These are phyloP conservation scores for Seladonia tumulorum DNA, from an alignment of 2,888 invertebrate genomes.

Conservation along the genomic window DNA sequence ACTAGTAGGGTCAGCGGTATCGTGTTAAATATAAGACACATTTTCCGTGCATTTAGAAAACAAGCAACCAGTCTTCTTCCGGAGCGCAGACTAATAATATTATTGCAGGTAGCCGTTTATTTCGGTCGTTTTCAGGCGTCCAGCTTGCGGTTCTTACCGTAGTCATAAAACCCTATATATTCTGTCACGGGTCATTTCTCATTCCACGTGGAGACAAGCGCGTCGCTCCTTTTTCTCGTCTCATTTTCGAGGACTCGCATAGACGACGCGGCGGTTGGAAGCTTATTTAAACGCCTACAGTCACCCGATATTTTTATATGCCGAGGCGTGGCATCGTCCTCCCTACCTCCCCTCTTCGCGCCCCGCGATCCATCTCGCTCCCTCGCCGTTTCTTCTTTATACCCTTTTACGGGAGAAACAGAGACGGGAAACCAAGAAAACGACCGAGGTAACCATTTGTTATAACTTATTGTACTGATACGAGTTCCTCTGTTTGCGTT, in stretches of 20 bases:
- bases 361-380: neutral
- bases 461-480: slow-evolving; percentile 74
- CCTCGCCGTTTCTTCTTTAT: neutral
- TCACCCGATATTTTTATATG: slow-evolving; percentile 73
- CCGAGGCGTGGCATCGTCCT: slow-evolving; percentile 72
- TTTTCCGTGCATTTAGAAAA: slow-evolving; percentile 11
- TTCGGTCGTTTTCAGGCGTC: slow-evolving; percentile 19
- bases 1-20: neutral
- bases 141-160: slow-evolving; percentile 29
- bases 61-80: neutral
- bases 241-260: slow-evolving; percentile 65
- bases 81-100: slow-evolving; percentile 34
- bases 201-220: slow-evolving; percentile 53
- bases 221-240: slow-evolving; percentile 59
- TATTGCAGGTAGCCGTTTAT: slow-evolving; percentile 47
- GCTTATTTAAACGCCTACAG: slow-evolving; percentile 74
- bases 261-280: slow-evolving; percentile 42
- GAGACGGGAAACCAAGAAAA: slow-evolving; percentile 44
- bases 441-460: slow-evolving; percentile 72
- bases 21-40: neutral
- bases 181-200: slow-evolving; percentile 57
- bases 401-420: slow-evolving; percentile 27
- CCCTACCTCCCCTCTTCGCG: slow-evolving; percentile 26
- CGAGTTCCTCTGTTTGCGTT: slow-evolving; percentile 69
- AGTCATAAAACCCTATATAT: slow-evolving; percentile 64